A percentile compares a stretch with the other conserved stretches of the same genome.
These are phyloP conservation scores for Listronotus oregonensis DNA, from an alignment of 1,140 invertebrate genomes.

Conservation along the genomic window DNA sequence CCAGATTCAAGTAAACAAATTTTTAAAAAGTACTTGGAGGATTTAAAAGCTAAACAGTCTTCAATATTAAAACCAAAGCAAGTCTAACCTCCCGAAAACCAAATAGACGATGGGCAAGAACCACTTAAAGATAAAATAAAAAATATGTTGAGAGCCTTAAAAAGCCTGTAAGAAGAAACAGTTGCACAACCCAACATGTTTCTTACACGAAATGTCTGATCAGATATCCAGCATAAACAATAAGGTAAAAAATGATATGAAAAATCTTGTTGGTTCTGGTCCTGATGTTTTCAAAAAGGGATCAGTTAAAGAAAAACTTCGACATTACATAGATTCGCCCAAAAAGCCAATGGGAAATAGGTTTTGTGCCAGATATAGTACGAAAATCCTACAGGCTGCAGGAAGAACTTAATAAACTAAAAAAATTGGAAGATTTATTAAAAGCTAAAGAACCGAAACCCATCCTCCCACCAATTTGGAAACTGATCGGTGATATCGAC, in stretches of 20 bases:
- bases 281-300: neutral
- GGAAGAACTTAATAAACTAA: neutral
- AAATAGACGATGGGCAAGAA: neutral
- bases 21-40: neutral
- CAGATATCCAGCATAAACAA: too few species aligned
- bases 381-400: neutral
- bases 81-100: neutral
- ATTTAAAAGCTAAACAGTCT: neutral
- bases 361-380: neutral
- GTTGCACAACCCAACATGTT: neutral
- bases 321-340: neutral
- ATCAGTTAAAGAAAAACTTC: slow-evolving; percentile 4
- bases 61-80: neutral
- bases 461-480: neutral
- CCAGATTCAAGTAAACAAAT: neutral
- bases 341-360: neutral
- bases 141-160: slow-evolving; percentile 8
- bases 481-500: neutral
- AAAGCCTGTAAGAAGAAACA: slow-evolving; percentile 5
- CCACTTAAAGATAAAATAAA: slow-evolving; percentile 5
- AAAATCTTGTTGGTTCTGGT: too few species aligned
- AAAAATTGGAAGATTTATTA: neutral
- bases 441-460: neutral
- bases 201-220: too few species aligned
- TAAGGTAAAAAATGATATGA: too few species aligned